Evolutionary conservation across 1,140 invertebrate genomes (phyloP).

Genomic region (Matsumurasca onukii): DNA sequence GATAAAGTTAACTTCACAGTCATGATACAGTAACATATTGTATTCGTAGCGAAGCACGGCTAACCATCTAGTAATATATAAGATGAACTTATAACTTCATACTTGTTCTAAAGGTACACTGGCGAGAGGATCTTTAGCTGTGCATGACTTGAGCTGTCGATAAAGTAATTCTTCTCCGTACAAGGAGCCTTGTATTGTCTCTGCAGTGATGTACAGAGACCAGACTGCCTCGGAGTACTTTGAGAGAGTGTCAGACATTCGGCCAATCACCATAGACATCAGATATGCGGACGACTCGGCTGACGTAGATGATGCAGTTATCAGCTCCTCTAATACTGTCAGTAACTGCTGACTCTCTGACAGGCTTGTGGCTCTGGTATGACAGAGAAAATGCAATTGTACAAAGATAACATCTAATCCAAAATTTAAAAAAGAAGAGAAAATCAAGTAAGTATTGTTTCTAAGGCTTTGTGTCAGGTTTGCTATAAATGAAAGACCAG

Average conservation of each 20-base stretch:
- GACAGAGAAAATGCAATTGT: no score
- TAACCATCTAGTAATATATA: background rate
- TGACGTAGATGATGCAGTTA: no score
- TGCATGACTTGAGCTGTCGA: background rate
- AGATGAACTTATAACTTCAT: background rate
- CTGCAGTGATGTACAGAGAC: background rate
- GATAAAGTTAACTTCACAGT: no score
- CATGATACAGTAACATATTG: no score
- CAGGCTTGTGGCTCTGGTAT: background rate
- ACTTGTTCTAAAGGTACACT: constrained; percentile 6
- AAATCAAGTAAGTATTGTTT: no score
- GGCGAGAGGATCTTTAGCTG: constrained; percentile 8
- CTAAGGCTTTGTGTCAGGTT: no score
- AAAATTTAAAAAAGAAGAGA: no score
- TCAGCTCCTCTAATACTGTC: background rate
- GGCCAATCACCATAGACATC: background rate
- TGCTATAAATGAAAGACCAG: no score
- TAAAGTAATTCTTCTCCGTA: background rate
- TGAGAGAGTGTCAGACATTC: background rate
- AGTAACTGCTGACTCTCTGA: background rate
- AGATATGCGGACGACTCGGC: background rate
- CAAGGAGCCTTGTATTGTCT: background rate
- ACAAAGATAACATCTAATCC: no score
- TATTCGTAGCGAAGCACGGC: background rate
- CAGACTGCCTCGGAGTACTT: background rate